Evolutionary conservation across 2,113 vertebrate genomes (phyloP), one percentile per base, ranked within the genome.

Genomic region (Thryonomys swinderianus): DNA sequence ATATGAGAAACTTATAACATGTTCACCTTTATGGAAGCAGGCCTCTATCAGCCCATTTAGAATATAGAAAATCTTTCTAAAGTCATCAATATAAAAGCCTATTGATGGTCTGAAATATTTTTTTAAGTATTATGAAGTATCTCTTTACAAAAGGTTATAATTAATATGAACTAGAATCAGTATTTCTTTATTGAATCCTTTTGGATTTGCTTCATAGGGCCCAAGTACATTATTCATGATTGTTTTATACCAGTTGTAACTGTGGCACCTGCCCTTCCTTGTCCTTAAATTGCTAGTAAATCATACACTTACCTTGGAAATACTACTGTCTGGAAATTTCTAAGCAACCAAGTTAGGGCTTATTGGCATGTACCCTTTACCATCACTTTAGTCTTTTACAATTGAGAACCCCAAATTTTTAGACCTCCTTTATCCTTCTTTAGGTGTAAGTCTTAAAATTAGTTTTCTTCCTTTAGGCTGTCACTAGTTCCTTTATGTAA

Each of bases 371-470:
- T 23, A 59, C 20, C 11, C 20, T 48, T 71, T 85, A 21, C 71
- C 53, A 55, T 95, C 30, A 78, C n/a, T 88, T 95, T 90, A 82
- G 42, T 74, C 57, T 64, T 96, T 73, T 25, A 37, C 25, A 90
- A 86, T 94, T 73, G 59, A 85, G 53, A 94, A 45, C 88, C 30
- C 66, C 40, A 71, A 32, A 34, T 91, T 85, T 95, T 85, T 82
- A 91, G 69, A 91, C n/a, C 61, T 67, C 10, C 14, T 4, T 85
- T 30, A 66, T 92, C 59, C 11, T 94, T 85, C 55, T 78, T 94
- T 20, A 90, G 42, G n/a, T 92, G 79, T 81, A 93, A 82, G 59
- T 64, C 30, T 73, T 45, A 93, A 95, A 84, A 79, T 69, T 95
- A 57, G 20, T 62, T 48, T 53, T 55, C 1, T 64, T 45, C 57